Percentiles rank a stretch among this genome's conserved stretches.
These are phyloP conservation scores for Volucella inanis DNA, from an alignment of 2,888 invertebrate genomes.

Conservation along the genomic window DNA sequence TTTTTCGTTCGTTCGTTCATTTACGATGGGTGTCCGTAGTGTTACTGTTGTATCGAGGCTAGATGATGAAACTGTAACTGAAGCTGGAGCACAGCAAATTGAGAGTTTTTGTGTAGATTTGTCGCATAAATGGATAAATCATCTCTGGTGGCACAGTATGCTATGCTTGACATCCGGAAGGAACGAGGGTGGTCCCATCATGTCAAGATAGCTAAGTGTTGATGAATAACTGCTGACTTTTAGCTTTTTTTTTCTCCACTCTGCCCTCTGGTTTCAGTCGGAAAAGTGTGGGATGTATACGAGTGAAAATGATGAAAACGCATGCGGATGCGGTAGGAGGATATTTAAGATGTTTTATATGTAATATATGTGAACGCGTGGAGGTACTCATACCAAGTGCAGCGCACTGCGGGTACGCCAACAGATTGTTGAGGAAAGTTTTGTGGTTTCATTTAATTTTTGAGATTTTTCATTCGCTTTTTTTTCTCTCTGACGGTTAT, in stretches of 20 bases:
- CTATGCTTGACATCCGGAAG: conserved; percentile 16
- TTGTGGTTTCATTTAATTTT: conserved; percentile 53
- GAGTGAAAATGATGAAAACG: conserved; percentile 19
- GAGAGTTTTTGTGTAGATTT: conserved; percentile 41
- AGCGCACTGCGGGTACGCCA: conserved; percentile 40
- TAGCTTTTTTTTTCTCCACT: conserved; percentile 10
- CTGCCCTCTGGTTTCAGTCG: conserved; percentile 6
- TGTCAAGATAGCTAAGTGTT: conserved; percentile 44
- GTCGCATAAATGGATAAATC: conserved; percentile 62
- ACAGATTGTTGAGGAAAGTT: conserved; percentile 57
- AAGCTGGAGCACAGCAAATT: conserved; percentile 17
- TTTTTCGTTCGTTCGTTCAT: conserved; percentile 18
- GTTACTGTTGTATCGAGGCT: conserved; percentile 1
- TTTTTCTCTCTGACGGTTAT: conserved; percentile 11
- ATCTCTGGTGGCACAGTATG: conserved; percentile 34
- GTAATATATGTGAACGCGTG: neutral
- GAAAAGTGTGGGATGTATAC: neutral
- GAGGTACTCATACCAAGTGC: neutral
- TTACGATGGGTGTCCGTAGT: neutral
- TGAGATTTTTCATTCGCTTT: conserved; percentile 32
- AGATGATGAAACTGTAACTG: too few relatives aligned
- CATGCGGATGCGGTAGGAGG: conserved; percentile 2
- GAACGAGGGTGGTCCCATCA: conserved; percentile 26
- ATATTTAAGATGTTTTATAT: conserved; percentile 10
- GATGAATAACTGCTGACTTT: conserved; percentile 67